Percentiles rank a stretch among this genome's conserved stretches.
Evolutionary conservation across 2,888 invertebrate species (phyloP).

Genomic region (Myopa testacea): DNA sequence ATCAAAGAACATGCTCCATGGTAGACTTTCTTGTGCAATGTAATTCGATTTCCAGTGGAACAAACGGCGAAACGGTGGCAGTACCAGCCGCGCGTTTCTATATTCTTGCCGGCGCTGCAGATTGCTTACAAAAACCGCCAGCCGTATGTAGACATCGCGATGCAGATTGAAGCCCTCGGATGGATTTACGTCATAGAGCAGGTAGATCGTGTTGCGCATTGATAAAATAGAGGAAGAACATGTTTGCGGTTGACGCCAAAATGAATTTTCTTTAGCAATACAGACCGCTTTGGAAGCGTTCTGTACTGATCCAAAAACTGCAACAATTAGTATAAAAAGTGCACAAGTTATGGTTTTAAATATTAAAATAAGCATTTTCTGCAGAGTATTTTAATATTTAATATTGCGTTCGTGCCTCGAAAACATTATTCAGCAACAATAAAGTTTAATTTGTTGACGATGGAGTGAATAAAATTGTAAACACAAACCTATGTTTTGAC

Average conservation of each 20-base stretch:
- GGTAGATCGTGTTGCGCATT: conserved; percentile 69
- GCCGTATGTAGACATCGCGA: conserved; percentile 94
- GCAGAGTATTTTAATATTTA: background rate
- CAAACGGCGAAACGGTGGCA: conserved; percentile 92
- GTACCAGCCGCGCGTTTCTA: conserved; percentile 75
- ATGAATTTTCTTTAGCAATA: background rate
- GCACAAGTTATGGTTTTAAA: background rate
- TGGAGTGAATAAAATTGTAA: background rate
- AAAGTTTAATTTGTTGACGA: background rate
- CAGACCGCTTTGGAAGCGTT: background rate
- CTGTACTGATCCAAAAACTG: background rate
- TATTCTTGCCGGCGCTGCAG: conserved; percentile 71
- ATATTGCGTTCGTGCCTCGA: too few species aligned
- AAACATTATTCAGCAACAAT: background rate
- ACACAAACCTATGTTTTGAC: background rate
- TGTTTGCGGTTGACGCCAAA: conserved; percentile 4
- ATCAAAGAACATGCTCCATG: conserved; percentile 91
- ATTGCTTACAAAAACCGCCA: conserved; percentile 84
- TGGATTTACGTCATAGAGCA: conserved; percentile 94
- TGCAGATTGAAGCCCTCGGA: conserved; percentile 97
- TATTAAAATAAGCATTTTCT: conserved; percentile 2
- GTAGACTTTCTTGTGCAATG: conserved; percentile 73
- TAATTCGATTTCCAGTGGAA: conserved; percentile 87
- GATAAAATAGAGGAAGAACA: conserved; percentile 23
- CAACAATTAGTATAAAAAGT: background rate